phyloP scores from a whole-genome alignment of 2,888 invertebrate genomes.

The Holacanthella duospinosa region DNA sequence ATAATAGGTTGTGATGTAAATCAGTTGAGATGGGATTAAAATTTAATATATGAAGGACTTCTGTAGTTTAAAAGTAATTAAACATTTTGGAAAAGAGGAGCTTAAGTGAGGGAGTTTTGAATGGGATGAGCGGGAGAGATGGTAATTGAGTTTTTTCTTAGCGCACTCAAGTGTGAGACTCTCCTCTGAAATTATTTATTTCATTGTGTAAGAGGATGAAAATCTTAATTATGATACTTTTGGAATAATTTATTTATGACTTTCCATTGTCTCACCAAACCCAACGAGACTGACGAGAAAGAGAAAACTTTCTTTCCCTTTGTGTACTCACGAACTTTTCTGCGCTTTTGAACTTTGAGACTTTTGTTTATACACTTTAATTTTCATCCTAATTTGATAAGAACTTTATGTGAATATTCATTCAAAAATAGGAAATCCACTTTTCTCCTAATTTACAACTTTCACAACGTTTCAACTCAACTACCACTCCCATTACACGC shows the following conservation, averaged over 20 bases:
- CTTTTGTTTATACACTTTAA: slow-evolving; percentile 11
- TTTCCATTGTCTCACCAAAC: not conserved
- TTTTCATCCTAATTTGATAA: slow-evolving; percentile 26
- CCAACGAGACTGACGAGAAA: not conserved
- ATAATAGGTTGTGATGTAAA: not conserved
- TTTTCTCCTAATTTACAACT: slow-evolving; percentile 3
- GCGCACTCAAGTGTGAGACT: not conserved
- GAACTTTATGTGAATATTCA: slow-evolving; percentile 11
- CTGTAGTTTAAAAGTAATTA: not conserved
- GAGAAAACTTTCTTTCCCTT: slow-evolving; percentile 2
- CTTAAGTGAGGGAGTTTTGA: not conserved
- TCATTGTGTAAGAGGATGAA: slow-evolving; percentile 5
- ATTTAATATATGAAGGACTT: not conserved
- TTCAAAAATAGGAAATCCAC: slow-evolving; percentile 1
- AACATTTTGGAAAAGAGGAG: not conserved
- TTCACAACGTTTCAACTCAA: not conserved
- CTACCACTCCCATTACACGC: too few relatives aligned
- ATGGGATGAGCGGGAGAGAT: not conserved
- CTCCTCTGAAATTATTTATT: not conserved
- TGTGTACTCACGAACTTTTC: slow-evolving; percentile 6
- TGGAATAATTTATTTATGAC: slow-evolving; percentile 12
- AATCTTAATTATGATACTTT: slow-evolving; percentile 13
- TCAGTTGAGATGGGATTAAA: not conserved
- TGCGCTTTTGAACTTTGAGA: slow-evolving; percentile 7
- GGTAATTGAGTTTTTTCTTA: not conserved